phyloP scores from a whole-genome alignment of 2,888 invertebrate genomes.

The Periphyllus acericola region DNA sequence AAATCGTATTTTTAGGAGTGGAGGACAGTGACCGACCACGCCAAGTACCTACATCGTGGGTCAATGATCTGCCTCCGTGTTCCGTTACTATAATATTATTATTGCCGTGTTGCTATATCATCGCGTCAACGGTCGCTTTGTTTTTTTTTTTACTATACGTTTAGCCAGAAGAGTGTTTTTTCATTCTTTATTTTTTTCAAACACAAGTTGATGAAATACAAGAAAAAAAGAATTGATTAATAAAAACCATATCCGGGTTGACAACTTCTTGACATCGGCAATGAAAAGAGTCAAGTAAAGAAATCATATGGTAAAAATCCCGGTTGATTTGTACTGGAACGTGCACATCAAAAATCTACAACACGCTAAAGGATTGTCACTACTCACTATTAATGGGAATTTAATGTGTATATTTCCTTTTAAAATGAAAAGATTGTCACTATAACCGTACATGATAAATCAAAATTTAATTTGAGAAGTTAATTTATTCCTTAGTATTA shows the following conservation, averaged over 20 bases:
- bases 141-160: conserved; percentile 46
- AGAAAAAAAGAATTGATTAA: conserved; percentile 54
- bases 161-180: conserved; percentile 36
- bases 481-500: not conserved
- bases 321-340: conserved; percentile 40
- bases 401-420: conserved; percentile 19
- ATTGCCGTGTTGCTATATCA: conserved; percentile 61
- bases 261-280: conserved; percentile 45
- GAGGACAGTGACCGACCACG: conserved; percentile 60
- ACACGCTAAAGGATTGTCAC: not conserved
- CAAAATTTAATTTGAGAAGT: conserved; percentile 16
- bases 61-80: conserved; percentile 62
- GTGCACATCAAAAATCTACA: conserved; percentile 12
- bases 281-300: conserved; percentile 36
- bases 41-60: conserved; percentile 61
- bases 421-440: conserved; percentile 8
- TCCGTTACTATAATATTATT: conserved; percentile 62
- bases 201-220: conserved; percentile 9
- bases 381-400: conserved; percentile 12
- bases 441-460: not conserved
- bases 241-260: conserved; percentile 60
- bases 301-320: conserved; percentile 36
- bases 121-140: conserved; percentile 56
- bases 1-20: conserved; percentile 57
- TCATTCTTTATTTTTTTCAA: conserved; percentile 39